phyloP scores from a whole-genome alignment of 2,797 vertebrate genomes.

The Pipistrellus pipistrellus region DNA sequence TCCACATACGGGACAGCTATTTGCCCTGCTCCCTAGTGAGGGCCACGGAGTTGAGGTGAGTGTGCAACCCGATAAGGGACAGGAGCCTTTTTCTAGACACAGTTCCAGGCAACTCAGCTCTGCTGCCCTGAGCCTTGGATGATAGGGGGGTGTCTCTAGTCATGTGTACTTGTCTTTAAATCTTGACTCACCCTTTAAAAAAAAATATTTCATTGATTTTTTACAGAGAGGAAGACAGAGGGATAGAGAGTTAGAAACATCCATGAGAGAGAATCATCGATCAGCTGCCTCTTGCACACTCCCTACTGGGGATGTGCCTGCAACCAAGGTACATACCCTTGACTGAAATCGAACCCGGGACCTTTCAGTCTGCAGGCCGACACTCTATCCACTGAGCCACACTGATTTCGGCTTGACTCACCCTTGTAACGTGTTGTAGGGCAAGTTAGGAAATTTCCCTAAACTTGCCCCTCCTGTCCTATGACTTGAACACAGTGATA shows the following conservation, averaged over 20 bases:
- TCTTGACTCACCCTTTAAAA: not conserved
- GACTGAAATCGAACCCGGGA: no score
- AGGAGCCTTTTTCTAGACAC: not conserved
- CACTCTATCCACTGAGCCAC: no score
- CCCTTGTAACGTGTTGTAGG: not conserved
- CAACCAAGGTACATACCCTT: no score
- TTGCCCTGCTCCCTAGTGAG: not conserved
- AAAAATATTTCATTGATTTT: no score
- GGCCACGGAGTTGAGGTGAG: not conserved
- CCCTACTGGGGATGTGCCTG: no score
- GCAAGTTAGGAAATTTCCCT: not conserved
- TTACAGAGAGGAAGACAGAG: no score
- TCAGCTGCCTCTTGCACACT: no score
- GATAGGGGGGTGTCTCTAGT: not conserved
- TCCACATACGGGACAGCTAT: not conserved
- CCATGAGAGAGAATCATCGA: no score
- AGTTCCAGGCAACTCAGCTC: not conserved
- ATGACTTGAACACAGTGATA: not conserved
- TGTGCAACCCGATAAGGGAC: not conserved
- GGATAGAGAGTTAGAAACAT: no score
- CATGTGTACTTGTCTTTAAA: not conserved
- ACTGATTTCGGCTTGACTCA: no score
- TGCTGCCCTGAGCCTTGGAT: no score
- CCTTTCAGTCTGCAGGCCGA: no score
- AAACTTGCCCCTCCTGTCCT: not conserved